Conservation (phyloP, 2,797 vertebrate species). For the Clamator glandarius region DNA sequence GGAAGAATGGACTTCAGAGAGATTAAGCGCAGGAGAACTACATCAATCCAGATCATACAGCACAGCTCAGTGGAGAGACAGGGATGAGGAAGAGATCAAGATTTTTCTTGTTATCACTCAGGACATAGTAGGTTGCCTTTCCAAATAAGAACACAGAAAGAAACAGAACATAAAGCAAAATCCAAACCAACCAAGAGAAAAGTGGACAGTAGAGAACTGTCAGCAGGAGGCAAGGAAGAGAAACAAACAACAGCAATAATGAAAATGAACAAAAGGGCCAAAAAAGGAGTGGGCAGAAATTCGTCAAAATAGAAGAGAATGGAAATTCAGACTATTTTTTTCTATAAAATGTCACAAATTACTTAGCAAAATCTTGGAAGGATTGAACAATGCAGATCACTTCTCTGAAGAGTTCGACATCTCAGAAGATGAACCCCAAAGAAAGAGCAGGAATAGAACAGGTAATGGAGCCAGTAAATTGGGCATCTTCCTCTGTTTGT, state of each 20-base stretch:
- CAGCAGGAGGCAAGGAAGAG: not conserved
- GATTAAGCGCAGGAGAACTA: not conserved
- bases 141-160: not conserved
- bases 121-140: not conserved
- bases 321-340: accelerated
- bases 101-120: not conserved
- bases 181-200: not conserved
- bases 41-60: not conserved
- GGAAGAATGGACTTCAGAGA: not conserved
- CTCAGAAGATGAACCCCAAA: not conserved
- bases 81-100: not conserved
- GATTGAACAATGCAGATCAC: not conserved
- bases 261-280: not conserved
- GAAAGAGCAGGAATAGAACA: not conserved
- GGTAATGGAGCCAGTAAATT: not conserved
- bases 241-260: not conserved
- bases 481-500: not conserved
- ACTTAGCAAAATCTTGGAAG: not conserved
- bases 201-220: not conserved
- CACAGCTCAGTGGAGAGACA: not conserved
- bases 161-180: not conserved
- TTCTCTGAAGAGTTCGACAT: not conserved
- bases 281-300: not conserved
- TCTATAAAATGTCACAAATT: not conserved
- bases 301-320: not conserved